Evolutionary conservation across 2,113 vertebrate species (phyloP), one percentile per base, ranked within the genome.

Genomic region (Mus pahari): DNA sequence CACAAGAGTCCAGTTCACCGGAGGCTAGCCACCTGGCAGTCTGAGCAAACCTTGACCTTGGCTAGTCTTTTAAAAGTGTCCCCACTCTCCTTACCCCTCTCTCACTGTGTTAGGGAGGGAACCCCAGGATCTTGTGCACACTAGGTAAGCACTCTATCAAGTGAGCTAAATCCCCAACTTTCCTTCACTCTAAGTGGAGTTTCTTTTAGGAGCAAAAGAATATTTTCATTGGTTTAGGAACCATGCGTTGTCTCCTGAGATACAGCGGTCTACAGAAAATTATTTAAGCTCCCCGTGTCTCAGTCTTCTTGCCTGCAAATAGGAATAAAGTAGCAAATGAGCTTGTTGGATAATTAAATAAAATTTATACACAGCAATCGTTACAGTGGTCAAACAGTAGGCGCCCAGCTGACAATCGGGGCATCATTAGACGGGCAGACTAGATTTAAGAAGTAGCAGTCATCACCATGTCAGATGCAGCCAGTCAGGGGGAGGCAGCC

Each of bases 371-470:
- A 16, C 22, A 64, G 60, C 39, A 64, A 10, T 93, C 81, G 64
- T 11, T 64, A 86, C 19, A 50, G 89, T 53, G 64, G 58, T 82
- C 90, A 81, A 91, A 91, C 74, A 48, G 58, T 74, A 94, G 78
- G 82, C 53, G 19, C 66, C 94, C 79, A 90, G 86, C 86, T 42
- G 60, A 73, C 42, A 12, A 60, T 53, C 75, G 50, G 86, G 94
- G 82, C 88, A 96, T 96, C 95, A n/a, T n/a, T n/a, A 92, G 91
- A 82, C 68, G 77, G 39, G 45, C 90, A 92, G 70, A 86, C 79
- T 90, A 87, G 94, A 64, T 88, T 82, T 89, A 93, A 64, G 89
- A 91, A 92, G 64, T n/a, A 87, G 83, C n/a, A 64, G 73, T 89
- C 58, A 20, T 89, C 74, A 48, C 48, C 48, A 2, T 50, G 53